phyloP scores from a whole-genome alignment of 2,113 vertebrate species.

The Poecilia latipinna region DNA sequence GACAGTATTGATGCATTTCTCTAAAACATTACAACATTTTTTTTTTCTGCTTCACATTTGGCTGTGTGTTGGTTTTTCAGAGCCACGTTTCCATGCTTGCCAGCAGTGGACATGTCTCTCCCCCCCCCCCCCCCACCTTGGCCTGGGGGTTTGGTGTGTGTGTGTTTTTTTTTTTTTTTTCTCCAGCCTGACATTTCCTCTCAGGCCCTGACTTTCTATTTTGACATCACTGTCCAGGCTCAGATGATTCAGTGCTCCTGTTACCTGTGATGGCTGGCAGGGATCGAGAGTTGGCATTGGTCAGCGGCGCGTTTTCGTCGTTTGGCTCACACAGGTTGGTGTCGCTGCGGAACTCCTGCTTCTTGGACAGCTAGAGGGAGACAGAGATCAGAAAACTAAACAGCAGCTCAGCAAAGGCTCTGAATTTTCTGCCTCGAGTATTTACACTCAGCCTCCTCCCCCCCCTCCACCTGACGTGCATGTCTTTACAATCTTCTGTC shows the following conservation, averaged over 20 bases:
- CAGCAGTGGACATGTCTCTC: not conserved
- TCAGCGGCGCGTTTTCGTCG: constrained; percentile 68
- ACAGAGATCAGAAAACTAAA: constrained; percentile 51
- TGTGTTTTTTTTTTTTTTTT: not conserved
- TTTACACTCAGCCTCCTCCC: not conserved
- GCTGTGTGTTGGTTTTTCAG: constrained; percentile 3
- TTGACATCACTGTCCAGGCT: not conserved
- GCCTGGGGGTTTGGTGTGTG: not conserved
- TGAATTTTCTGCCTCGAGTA: not conserved
- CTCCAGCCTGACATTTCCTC: not conserved
- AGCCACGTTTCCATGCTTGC: not conserved
- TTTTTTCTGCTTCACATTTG: constrained; percentile 3
- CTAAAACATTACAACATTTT: constrained; percentile 7
- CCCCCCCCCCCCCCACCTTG: not conserved
- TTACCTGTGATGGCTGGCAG: constrained; percentile 94
- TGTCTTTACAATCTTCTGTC: not conserved
- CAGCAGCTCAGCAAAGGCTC: not conserved
- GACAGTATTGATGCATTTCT: not conserved
- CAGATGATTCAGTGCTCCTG: not conserved
- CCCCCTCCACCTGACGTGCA: not conserved
- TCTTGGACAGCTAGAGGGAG: constrained; percentile 89
- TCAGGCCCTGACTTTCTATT: not conserved
- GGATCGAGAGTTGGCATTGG: constrained; percentile 86
- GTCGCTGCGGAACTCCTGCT: constrained; percentile 96
- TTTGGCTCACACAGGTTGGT: constrained; percentile 93